Evolutionary conservation across 1,140 invertebrate genomes (phyloP).

Genomic region (Callitettix versicolor): DNA sequence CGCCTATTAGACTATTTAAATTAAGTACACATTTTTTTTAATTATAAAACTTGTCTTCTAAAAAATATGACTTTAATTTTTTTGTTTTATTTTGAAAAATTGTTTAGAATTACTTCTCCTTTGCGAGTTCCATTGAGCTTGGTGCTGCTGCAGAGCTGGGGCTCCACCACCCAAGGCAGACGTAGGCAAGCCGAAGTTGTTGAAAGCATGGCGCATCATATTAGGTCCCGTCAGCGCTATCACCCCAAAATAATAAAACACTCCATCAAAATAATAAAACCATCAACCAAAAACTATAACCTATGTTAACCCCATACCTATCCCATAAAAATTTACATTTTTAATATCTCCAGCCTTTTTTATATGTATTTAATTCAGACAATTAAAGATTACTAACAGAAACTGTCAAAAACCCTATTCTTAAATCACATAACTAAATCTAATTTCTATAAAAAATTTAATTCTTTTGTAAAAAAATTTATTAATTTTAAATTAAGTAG

Average conservation of each 20-base stretch:
- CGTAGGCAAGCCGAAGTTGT: conserved; percentile 42
- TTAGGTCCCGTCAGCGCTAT: conserved; percentile 41
- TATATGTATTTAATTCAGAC: no score
- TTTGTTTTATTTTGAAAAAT: conserved; percentile 28
- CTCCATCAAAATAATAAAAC: conserved; percentile 14
- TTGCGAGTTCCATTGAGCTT: conserved; percentile 46
- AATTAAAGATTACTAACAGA: no score
- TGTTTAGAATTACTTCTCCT: conserved; percentile 43
- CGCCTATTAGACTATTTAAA: no score
- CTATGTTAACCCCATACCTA: not conserved
- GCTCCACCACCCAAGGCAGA: conserved; percentile 38
- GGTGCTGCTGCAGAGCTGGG: conserved; percentile 44
- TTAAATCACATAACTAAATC: no score
- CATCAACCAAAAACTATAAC: conserved; percentile 4
- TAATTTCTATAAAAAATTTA: not conserved
- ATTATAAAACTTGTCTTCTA: conserved; percentile 5
- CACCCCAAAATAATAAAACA: conserved; percentile 23
- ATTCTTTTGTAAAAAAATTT: not conserved
- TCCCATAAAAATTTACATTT: no score
- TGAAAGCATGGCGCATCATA: conserved; percentile 47
- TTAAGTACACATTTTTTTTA: no score
- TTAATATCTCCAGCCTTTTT: no score
- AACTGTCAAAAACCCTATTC: no score
- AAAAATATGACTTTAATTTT: not conserved
- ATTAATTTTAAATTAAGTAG: not conserved